These are phyloP conservation scores for Stenopsyche tienmushanensis DNA, from an alignment of 1,140 invertebrate species.

Conservation along the genomic window DNA sequence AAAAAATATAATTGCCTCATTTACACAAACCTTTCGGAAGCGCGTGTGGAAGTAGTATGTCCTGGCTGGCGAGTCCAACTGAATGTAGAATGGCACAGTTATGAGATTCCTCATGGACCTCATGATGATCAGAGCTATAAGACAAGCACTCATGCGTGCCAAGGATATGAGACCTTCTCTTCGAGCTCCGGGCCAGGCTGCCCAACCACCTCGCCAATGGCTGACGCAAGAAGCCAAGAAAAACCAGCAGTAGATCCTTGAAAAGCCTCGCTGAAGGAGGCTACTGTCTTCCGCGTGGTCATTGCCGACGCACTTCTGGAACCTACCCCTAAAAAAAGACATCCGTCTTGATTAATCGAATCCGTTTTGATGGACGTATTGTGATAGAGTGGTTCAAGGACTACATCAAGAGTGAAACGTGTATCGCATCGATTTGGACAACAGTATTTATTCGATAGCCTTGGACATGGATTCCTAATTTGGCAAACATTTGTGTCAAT, in stretches of 20 bases:
- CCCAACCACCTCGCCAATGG: constrained; percentile 66
- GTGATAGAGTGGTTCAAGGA: neutral
- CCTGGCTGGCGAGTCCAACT: constrained; percentile 57
- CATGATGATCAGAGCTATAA: constrained; percentile 42
- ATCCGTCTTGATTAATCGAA: constrained; percentile 3
- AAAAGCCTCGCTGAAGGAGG: constrained; percentile 29
- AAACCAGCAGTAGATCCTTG: constrained; percentile 60
- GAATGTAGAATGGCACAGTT: constrained; percentile 60
- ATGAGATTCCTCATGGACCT: constrained; percentile 59
- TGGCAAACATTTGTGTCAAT: too few species aligned
- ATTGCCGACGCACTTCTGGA: neutral
- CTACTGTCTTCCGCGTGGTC: constrained; percentile 43
- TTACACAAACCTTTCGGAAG: constrained; percentile 52
- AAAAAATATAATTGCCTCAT: too few species aligned
- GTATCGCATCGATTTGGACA: too few species aligned
- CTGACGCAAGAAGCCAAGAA: constrained; percentile 59
- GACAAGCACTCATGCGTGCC: constrained; percentile 42
- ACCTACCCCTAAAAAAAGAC: neutral
- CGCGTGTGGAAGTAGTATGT: constrained; percentile 65
- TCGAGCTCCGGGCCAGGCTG: constrained; percentile 52
- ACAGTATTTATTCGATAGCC: too few species aligned
- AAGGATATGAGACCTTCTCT: constrained; percentile 45
- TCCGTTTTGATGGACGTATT: neutral
- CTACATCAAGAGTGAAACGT: too few species aligned
- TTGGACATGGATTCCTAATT: too few species aligned